phyloP scores from a whole-genome alignment of 2,797 vertebrate genomes.

The Fratercula arctica region DNA sequence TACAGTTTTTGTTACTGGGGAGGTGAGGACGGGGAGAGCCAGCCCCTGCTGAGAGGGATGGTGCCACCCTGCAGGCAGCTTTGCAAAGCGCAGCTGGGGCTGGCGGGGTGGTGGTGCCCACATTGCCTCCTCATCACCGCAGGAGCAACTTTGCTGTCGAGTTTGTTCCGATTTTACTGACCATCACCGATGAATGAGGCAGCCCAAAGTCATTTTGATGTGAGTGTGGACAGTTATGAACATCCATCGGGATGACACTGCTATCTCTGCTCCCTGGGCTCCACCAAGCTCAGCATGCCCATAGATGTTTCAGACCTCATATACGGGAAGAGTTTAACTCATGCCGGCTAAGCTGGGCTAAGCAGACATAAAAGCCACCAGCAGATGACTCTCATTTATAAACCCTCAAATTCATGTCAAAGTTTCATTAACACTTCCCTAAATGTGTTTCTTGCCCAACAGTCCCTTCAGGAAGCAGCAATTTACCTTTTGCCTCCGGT shows the following conservation, averaged over 20 bases:
- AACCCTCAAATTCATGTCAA: background rate
- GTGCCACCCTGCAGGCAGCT: background rate
- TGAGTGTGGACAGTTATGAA: background rate
- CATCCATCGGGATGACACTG: background rate
- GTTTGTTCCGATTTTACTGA: background rate
- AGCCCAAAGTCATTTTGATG: background rate
- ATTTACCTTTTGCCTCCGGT: background rate
- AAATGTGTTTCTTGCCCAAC: background rate
- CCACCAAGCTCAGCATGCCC: background rate
- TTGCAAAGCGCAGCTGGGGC: too few relatives aligned
- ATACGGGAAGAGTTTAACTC: background rate
- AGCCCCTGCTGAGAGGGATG: background rate
- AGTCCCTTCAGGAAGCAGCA: background rate
- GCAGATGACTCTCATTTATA: background rate
- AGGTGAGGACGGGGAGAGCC: background rate
- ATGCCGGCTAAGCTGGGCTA: rapidly evolving
- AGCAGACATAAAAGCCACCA: background rate
- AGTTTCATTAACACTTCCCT: background rate
- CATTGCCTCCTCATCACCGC: background rate
- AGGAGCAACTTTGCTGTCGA: background rate
- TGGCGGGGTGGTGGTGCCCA: background rate
- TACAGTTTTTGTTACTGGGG: background rate
- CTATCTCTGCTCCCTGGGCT: background rate
- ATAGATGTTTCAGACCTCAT: background rate
- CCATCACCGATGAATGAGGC: background rate